Base-by-base conservation (phyloP, 1,140 invertebrate genomes). In the Wiebesia pumilae region DNA sequence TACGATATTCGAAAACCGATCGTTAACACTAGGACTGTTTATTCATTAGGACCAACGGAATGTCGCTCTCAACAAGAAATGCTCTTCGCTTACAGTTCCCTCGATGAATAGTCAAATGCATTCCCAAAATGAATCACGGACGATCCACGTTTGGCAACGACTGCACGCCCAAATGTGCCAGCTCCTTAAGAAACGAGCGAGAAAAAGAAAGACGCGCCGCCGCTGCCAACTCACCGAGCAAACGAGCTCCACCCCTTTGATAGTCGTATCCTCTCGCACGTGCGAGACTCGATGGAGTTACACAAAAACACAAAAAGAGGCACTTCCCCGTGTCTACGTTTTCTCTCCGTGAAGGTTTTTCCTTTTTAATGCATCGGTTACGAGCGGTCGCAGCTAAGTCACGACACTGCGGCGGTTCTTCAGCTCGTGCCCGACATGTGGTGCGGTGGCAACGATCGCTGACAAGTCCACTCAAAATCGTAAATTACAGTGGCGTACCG, bases 231-330 rank as follows among this genome's bases (percentile, higher is more conserved):
- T 71, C 30, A 24, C 38, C 38, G 38, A 6, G 69, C 16, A 27
- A 69, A 0, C n/a, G 47, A 14, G 73, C 58, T 51, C 83, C 83
- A 84, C 83, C 83, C 83, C 83, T 84, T 84, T 84, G 27, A 71
- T 62, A 38, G 82, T 10, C 33, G 30, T 30, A 24, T 1, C 65
- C 62, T 40, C 30, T 62, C 21, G 24, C 3, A 10, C 24, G 24
- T 27, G 4, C 1, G 24, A 62, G 58, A 2, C 51, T 54, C 51
- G 79, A 9, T 30, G 33, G 65, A n/a, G 65, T 30, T 62, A 51
- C 62, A 62, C 1, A 24, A 30, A 35, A 54, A 16, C 2, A 54
- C 9, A 35, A 14, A 54, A 38, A 40, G 30, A 24, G 16, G 21
- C 79, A 3, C 10, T 62, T 24, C 4, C 62, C 10, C 16, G 33